Evolutionary conservation across 2,113 vertebrate species (phyloP).

Genomic region (Cyanoliseus patagonus): DNA sequence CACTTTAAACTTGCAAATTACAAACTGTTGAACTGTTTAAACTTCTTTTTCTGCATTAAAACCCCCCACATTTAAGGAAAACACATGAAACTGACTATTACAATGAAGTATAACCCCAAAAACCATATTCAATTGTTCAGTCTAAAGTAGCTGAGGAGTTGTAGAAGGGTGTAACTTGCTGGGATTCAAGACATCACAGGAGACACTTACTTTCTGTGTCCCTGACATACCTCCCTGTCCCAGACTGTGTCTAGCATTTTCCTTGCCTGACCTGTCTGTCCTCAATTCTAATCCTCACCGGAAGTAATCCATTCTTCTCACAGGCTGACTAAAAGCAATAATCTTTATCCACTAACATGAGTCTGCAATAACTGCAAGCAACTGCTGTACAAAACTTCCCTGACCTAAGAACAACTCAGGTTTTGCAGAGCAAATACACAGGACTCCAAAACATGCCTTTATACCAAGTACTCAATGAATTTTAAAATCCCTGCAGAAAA

Average conservation of each 20-base stretch:
- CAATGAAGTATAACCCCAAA: neutral
- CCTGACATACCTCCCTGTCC: neutral
- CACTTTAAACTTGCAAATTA: conserved; percentile 3
- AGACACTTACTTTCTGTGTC: neutral
- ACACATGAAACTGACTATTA: neutral
- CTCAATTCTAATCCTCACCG: neutral
- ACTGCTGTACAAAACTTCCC: neutral
- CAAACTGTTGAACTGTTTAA: neutral
- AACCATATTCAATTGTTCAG: neutral
- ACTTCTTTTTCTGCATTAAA: neutral
- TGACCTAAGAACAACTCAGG: neutral
- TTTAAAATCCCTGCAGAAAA: neutral
- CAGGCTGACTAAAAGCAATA: neutral
- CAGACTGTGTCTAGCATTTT: neutral
- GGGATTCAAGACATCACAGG: neutral
- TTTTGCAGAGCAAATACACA: neutral
- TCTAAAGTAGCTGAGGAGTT: neutral
- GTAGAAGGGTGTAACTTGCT: neutral
- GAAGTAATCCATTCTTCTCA: neutral
- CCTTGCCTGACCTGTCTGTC: neutral
- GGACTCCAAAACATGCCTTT: neutral
- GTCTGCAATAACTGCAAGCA: neutral
- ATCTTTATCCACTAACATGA: neutral
- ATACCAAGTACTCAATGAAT: neutral
- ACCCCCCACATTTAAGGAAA: neutral